Base-by-base conservation (phyloP, 2,888 invertebrate species). In the Hydroisotoma schaefferi region DNA sequence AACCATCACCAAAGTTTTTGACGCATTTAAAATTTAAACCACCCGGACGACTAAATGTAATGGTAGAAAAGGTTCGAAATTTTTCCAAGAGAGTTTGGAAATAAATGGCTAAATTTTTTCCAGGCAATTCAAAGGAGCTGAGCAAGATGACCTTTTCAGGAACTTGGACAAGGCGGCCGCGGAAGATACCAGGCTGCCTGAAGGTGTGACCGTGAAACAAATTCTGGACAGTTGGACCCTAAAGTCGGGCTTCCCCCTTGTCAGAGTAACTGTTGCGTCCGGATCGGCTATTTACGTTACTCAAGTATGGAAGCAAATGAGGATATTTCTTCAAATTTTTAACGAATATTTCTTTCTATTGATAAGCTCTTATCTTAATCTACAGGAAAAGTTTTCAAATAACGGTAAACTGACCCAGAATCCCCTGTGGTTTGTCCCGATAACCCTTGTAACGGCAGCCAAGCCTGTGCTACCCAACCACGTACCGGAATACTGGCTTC, bases 121-220 rank as follows among this genome's bases (percentile, higher is more conserved):
- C 29, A 49, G 49, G 49, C 6, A 49, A 29, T 26, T 28, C n/a
- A 27, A 29, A 23, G 29, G n/a, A 8, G 89, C 90, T 0, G 87
- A 84, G 60, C 91, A 93, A 74, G 86, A 90, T 74, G 87, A 93
- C 76, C 80, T 94, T 0, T 93, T 90, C 90, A 76, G 78, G 15
- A 83, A 86, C 27, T 78, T 93, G 51, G 90, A 91, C 0, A 80
- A 82, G 26, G 85, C 86, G 70, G 92, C 76, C 1, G 75, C 84
- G 61, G 77, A 78, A 53, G 82, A 82, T 38, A 81, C 82, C 0
- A 80, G 83, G 2, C 61, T 78, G 20, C 73, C 74, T 1, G 25
- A 27, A 1, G 72, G 71, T 20, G 82, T 86, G 2, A 84, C 84
- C 0, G 83, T 90, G 0, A 85, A 87, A 43, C 61, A 63, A 23